Percentiles rank a stretch among this genome's conserved stretches.
These are phyloP conservation scores for Loxodonta africana DNA, from an alignment of 2,113 vertebrate species.

Conservation along the genomic window DNA sequence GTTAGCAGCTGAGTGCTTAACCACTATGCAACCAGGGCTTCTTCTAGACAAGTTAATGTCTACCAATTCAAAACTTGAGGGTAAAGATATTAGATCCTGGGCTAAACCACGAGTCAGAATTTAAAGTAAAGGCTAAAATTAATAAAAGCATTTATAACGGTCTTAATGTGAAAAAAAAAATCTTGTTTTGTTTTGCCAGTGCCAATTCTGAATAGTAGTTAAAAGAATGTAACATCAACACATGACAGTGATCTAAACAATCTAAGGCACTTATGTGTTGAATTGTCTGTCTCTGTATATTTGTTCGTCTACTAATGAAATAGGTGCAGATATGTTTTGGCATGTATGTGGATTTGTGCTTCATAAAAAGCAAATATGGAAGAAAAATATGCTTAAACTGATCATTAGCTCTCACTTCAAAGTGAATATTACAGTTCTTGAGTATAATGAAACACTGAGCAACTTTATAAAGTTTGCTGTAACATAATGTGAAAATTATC, in stretches of 20 bases:
- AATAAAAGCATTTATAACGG: neutral
- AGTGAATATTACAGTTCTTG: constrained; percentile 41
- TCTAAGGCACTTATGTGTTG: neutral
- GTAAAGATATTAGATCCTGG: neutral
- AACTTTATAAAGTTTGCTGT: neutral
- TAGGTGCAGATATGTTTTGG: neutral
- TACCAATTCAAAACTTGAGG: neutral
- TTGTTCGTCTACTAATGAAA: neutral
- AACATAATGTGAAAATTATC: neutral
- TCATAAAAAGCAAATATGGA: neutral
- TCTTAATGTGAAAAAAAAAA: neutral
- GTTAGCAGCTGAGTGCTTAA: neutral
- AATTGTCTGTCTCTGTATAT: neutral
- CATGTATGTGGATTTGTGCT: neutral
- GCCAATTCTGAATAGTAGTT: neutral
- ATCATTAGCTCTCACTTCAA: neutral
- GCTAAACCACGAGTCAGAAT: neutral
- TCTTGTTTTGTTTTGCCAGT: neutral
- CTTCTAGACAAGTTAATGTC: neutral
- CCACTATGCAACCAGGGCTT: neutral
- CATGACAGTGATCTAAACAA: neutral
- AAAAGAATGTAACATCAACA: constrained; percentile 14
- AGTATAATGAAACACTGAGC: constrained; percentile 4
- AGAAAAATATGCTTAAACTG: neutral
- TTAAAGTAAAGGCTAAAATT: constrained; percentile 25